Conservation (phyloP, 2,113 vertebrate genomes). For the Alexandromys fortis region DNA sequence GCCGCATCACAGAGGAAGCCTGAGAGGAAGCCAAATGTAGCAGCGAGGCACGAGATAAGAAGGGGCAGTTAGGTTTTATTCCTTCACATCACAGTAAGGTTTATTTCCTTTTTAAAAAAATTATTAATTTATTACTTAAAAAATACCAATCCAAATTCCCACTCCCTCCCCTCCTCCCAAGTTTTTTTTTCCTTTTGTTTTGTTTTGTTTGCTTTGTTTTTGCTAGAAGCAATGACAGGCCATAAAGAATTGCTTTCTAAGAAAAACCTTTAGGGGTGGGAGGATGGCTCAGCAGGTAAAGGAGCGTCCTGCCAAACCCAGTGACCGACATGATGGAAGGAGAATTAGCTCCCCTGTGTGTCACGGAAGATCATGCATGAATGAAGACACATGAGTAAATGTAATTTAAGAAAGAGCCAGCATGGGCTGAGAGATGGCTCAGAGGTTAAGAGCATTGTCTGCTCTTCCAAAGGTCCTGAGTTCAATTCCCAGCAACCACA, state of each 20-base stretch:
- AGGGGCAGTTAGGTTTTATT: not conserved
- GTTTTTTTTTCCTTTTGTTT: too few relatives aligned
- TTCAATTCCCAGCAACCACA: too few relatives aligned
- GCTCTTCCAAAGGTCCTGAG: too few relatives aligned
- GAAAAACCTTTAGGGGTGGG: not conserved
- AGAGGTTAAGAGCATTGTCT: too few relatives aligned
- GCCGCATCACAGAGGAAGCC: rapidly evolving
- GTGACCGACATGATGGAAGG: not conserved
- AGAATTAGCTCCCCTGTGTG: not conserved
- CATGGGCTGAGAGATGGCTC: not conserved
- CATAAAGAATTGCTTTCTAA: not conserved
- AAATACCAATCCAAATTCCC: too few relatives aligned
- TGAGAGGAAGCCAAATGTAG: not conserved
- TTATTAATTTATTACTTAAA: too few relatives aligned
- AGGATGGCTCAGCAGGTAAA: not conserved
- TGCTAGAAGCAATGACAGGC: not conserved
- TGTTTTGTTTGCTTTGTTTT: not conserved
- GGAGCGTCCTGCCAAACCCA: not conserved
- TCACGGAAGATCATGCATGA: not conserved
- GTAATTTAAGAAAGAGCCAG: not conserved
- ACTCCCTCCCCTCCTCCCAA: too few relatives aligned
- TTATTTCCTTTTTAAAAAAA: too few relatives aligned
- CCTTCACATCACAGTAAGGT: not conserved
- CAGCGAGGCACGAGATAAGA: not conserved
- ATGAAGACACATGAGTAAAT: not conserved